These are phyloP conservation scores for Sinentomon sp. DNA, from an alignment of 2,888 invertebrate genomes.

Conservation along the genomic window DNA sequence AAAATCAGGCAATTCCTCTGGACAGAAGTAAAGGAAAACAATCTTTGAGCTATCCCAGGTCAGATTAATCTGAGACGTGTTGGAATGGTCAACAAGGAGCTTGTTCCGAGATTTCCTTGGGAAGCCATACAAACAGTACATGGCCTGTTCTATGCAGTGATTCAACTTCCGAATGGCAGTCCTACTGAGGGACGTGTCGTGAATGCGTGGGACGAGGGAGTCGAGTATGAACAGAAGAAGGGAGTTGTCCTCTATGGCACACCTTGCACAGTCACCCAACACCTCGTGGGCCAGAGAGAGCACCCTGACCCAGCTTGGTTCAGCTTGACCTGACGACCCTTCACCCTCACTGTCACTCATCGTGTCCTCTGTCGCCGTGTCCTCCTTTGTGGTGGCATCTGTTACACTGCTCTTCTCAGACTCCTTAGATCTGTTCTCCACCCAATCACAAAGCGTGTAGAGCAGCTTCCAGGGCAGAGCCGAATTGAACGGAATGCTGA, in stretches of 20 bases:
- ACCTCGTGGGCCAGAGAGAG: slow-evolving; percentile 15
- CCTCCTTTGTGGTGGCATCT: too few species aligned
- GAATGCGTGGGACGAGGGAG: slow-evolving; percentile 36
- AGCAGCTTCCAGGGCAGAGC: too few species aligned
- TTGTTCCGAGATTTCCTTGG: slow-evolving; percentile 36
- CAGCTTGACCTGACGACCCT: too few species aligned
- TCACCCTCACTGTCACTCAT: too few species aligned
- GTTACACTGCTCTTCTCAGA: too few species aligned
- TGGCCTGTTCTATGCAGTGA: slow-evolving; percentile 54
- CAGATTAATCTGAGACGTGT: slow-evolving; percentile 9
- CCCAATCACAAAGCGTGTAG: too few species aligned
- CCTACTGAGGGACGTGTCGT: too few species aligned
- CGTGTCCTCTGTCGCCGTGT: too few species aligned
- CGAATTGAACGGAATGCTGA: too few species aligned
- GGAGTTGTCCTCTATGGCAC: slow-evolving; percentile 31
- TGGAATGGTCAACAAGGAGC: slow-evolving; percentile 13
- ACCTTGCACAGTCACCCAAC: slow-evolving; percentile 13
- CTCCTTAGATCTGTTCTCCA: too few species aligned
- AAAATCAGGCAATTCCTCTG: slow-evolving; percentile 47
- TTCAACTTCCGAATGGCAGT: slow-evolving; percentile 33
- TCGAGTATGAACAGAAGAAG: slow-evolving; percentile 49
- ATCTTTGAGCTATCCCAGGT: slow-evolving; percentile 21
- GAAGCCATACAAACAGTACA: slow-evolving; percentile 61
- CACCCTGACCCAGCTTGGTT: slow-evolving; percentile 14
- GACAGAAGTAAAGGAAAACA: slow-evolving; percentile 45